Conservation (phyloP, 1,140 invertebrate genomes). For the Akabosia matsudoensis region DNA sequence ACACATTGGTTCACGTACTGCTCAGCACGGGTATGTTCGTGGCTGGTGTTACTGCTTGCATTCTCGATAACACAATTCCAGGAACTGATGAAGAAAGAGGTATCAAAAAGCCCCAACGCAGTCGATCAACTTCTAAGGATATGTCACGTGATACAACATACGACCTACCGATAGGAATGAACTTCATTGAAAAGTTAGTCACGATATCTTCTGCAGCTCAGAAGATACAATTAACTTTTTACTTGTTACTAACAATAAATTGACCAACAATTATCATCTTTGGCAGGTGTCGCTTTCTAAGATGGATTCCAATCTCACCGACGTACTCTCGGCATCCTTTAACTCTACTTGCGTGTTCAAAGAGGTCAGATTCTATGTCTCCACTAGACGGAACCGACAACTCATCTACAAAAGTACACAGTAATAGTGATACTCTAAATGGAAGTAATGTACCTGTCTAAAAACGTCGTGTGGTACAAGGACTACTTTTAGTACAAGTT, state of each 20-base stretch:
- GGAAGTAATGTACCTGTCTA: background rate
- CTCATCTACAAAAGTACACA: background rate
- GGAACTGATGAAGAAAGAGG: conserved; percentile 49
- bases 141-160: conserved; percentile 55
- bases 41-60: conserved; percentile 54
- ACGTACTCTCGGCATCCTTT: conserved; percentile 37
- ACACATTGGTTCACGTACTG: conserved; percentile 27
- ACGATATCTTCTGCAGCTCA: no score
- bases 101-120: conserved; percentile 20
- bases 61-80: conserved; percentile 57
- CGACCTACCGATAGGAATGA: conserved; percentile 71
- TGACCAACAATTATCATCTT: background rate
- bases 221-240: background rate
- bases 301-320: conserved; percentile 40
- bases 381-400: background rate
- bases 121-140: background rate
- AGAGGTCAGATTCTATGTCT: background rate
- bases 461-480: no score
- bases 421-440: background rate
- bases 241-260: background rate
- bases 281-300: background rate
- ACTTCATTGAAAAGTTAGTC: conserved; percentile 57
- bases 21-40: conserved; percentile 53
- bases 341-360: background rate
- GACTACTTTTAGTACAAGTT: no score